Base-by-base conservation (phyloP, 1,140 invertebrate genomes). In the Bombus superbus region DNA sequence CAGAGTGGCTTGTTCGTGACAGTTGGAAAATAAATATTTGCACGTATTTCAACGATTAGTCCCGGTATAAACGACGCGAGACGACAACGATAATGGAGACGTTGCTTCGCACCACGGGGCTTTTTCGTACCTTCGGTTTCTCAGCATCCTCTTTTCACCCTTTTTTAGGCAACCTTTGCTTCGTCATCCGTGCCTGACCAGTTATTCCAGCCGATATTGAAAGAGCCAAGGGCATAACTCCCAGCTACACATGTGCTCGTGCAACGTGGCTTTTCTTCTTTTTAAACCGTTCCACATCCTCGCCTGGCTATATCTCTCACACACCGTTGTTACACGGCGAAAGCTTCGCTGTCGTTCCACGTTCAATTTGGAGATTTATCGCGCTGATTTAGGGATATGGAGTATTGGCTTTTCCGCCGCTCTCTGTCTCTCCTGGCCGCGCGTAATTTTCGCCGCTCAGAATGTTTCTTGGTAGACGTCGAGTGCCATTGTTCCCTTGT, bases 1-100 rank as follows among this genome's bases (percentile, higher is more conserved):
- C 78, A 78, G 77, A 90, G 88, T 89, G 87, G 89, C 68, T 73
- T 91, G 91, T 85, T 74, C 76, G 57, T 92, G 91, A 92, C 91
- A 92, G 91, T 71, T 90, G 72, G 84, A 86, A 89, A 91, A 92
- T 92, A 92, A 92, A 92, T 92, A 92, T 92, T 92, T 92, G 91
- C 89, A 59, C 91, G 87, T 92, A 92, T 92, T 91, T 92, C 88
- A 92, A 91, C 89, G 91, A 92, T 92, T 92, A 92, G 88, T 90
- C 85, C 85, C 82, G 88, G 89, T 88, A 90, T 90, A 92, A 90
- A 85, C 87, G 83, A 90, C 47, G 80, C 80, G 66, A 90, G 91
- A 91, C 85, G 83, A 86, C 88, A 88, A 90, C 86, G 77, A 88
- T 77, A 84, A 42, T 84, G 71, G 73, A 88, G 85, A 91, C 81